phyloP scores from a whole-genome alignment of 2,797 vertebrate genomes.

The Siniperca scherzeri region DNA sequence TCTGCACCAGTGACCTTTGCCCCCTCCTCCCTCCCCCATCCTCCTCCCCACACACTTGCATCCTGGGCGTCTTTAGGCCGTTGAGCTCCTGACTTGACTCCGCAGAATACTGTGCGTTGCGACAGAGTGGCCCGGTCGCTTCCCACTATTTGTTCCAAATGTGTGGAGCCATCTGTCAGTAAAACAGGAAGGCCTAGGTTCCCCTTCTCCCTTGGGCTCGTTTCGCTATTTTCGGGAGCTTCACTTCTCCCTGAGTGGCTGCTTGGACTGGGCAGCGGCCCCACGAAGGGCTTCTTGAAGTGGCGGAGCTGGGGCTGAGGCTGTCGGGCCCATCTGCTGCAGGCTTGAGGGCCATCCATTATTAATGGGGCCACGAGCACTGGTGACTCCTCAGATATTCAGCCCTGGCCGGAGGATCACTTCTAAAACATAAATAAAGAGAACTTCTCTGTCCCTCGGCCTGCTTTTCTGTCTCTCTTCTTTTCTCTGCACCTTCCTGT shows the following conservation, averaged over 20 bases:
- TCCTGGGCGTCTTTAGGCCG: slow-evolving; percentile 78
- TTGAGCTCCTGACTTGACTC: slow-evolving; percentile 71
- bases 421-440: slow-evolving; percentile 83
- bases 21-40: slow-evolving; percentile 12
- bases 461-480: slow-evolving; percentile 63
- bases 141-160: slow-evolving; percentile 89
- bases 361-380: slow-evolving; percentile 94
- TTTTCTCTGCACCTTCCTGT: slow-evolving; percentile 58
- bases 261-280: slow-evolving; percentile 80
- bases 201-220: slow-evolving; percentile 89
- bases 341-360: slow-evolving; percentile 94
- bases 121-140: slow-evolving; percentile 82
- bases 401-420: slow-evolving; percentile 94
- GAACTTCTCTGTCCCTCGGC: slow-evolving; percentile 66
- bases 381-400: slow-evolving; percentile 94
- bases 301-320: slow-evolving; percentile 85
- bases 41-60: slow-evolving; percentile 55
- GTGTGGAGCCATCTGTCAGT: slow-evolving; percentile 91
- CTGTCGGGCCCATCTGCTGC: slow-evolving; percentile 93
- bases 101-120: slow-evolving; percentile 79
- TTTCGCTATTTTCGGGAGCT: slow-evolving; percentile 90
- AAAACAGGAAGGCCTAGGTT: slow-evolving; percentile 93
- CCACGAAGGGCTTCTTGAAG: slow-evolving; percentile 87
- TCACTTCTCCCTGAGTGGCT: slow-evolving; percentile 87
- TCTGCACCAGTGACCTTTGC: slow-evolving; percentile 81